Evolutionary conservation across 2,888 invertebrate genomes (phyloP), one percentile per base, ranked within the genome.

Genomic region (Octodonta nipae): DNA sequence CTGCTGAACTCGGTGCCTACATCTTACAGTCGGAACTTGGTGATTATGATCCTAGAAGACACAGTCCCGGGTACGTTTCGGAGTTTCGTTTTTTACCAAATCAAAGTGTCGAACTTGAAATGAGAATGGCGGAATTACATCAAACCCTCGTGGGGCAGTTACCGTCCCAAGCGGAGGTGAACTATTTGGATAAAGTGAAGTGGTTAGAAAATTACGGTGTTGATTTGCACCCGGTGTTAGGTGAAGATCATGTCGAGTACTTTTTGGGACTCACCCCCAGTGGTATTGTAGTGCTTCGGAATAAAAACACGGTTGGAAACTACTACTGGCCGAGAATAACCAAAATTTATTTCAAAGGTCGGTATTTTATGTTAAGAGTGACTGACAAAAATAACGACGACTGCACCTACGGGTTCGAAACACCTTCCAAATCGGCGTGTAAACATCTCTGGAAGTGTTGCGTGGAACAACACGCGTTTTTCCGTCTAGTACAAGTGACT

Each of bases 201-300:
- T 93, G 93, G 93, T 73, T 93, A 54, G 93, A 95, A 62, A 89
- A 93, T 87, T 95, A 93, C 58, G 95, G 95, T 30, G 92, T 93
- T 29, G 93, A 95, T 68, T 73, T 93, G 49, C 93, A 95, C 68
- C 91, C 91, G 31, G 93, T 93, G 39, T 65, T 91, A 77, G 89
- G 89, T 38, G 92, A 93, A 68, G 91, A 92, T 64, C 91, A 86
- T 57, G 86, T 89, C 41, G 93, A 93, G 61, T 93, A 93, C 65
- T 93, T 88, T 66, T 70, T 95, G 57, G 93, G 44, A 13, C 67
- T 95, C 54, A 93, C 93, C 45, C 93, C 93, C 36, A 89, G 89
- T 60, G 93, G 93, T 41, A 84, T 95, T 58, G 82, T 93, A 57
- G 82, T 95, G 38, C 70, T 93, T 53, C 75, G 91, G 50, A 92